phyloP scores from a whole-genome alignment of 2,113 vertebrate species.

The Cololabis saira region DNA sequence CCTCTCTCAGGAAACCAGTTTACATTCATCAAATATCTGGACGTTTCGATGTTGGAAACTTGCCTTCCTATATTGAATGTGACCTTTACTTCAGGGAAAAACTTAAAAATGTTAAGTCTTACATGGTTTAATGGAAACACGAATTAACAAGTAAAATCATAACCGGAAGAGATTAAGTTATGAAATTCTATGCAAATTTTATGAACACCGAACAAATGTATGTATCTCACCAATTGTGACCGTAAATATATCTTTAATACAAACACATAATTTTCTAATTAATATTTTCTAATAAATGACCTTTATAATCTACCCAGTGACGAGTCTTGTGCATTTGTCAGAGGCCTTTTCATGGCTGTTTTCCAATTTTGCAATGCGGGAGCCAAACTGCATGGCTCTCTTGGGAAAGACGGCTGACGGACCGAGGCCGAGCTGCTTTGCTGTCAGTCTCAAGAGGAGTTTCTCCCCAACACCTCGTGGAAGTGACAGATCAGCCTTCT shows the following conservation, averaged over 20 bases:
- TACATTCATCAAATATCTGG: constrained; percentile 78
- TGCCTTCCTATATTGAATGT: constrained; percentile 80
- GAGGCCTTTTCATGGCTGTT: constrained; percentile 87
- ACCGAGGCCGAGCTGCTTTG: constrained; percentile 84
- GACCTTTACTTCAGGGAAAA: constrained; percentile 81
- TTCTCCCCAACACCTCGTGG: constrained; percentile 94
- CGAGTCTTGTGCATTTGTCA: constrained; percentile 88
- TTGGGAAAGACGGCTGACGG: constrained; percentile 87
- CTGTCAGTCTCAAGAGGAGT: constrained; percentile 88
- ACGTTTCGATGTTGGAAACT: constrained; percentile 85
- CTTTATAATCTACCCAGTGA: constrained; percentile 45
- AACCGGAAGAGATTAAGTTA: not conserved
- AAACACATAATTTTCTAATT: not conserved
- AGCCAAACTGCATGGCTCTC: constrained; percentile 96
- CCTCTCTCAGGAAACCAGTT: constrained; percentile 75
- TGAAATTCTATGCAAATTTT: no score
- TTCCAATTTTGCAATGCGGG: constrained; percentile 95
- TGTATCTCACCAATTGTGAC: not conserved
- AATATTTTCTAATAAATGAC: constrained; percentile 20
- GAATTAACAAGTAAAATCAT: not conserved
- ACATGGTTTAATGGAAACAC: constrained; percentile 71
- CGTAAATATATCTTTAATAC: constrained; percentile 6
- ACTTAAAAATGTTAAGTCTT: constrained; percentile 59
- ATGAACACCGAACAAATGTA: no score
- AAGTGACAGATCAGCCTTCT: constrained; percentile 89